Percentiles rank a stretch among this genome's conserved stretches.
Conservation (phyloP, 2,113 vertebrate species). For the Seriola quinqueradiata region DNA sequence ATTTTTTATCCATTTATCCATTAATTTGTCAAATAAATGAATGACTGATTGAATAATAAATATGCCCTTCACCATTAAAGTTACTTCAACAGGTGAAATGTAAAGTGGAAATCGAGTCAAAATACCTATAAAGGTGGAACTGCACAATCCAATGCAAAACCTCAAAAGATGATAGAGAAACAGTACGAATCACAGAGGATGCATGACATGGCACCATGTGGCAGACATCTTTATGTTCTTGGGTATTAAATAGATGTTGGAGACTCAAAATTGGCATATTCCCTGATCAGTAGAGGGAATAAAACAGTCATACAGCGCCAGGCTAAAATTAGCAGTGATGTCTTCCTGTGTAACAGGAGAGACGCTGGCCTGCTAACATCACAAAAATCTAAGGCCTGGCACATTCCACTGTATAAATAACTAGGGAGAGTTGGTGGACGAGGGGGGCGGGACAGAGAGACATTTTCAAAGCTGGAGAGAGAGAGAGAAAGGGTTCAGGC, state of each 20-base stretch:
- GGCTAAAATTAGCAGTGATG: conserved; percentile 86
- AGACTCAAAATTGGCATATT: conserved; percentile 30
- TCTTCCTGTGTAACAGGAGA: conserved; percentile 86
- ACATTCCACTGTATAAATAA: conserved; percentile 88
- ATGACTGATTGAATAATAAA: no score
- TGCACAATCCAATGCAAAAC: not conserved
- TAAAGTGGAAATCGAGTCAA: not conserved
- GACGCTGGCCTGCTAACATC: conserved; percentile 81
- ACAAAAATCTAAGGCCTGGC: conserved; percentile 86
- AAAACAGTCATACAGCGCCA: conserved; percentile 48
- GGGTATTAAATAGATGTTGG: conserved; percentile 28
- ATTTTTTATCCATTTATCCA: no score
- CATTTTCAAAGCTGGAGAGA: conserved; percentile 53
- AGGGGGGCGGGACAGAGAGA: conserved; percentile 57
- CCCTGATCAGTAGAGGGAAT: conserved; percentile 32
- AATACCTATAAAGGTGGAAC: not conserved
- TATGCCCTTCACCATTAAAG: not conserved
- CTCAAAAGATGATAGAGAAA: no score
- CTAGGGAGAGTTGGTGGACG: conserved; percentile 72
- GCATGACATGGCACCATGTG: conserved; percentile 7
- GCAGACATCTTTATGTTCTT: conserved; percentile 8
- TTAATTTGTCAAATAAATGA: no score
- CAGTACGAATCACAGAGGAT: not conserved
- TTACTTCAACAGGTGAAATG: not conserved
- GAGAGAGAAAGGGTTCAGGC: conserved; percentile 31